Evolutionary conservation across 1,140 invertebrate species (phyloP), one percentile per base, ranked within the genome.

Genomic region (Drosophila ercepeae): DNA sequence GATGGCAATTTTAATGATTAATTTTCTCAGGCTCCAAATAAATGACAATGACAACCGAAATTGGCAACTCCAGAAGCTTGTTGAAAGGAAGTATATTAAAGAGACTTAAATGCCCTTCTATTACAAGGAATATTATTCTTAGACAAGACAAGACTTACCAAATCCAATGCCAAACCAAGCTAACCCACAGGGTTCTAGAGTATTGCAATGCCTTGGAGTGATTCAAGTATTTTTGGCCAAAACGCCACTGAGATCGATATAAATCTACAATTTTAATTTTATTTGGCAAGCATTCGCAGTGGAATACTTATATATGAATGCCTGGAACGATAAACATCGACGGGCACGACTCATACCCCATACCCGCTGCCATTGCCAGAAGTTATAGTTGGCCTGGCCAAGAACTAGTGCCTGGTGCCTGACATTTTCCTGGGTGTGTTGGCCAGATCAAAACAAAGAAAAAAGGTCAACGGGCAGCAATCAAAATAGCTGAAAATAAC

Each of bases 381-480:
- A 76, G 34, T 71, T 74, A 82, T 82, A 32, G 29, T 32, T 32
- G 29, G 29, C 29, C 77, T 86, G 65, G 82, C 63, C 36, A 48
- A 34, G 41, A 60, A 57, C 48, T 42, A 45, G 57, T 11, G 29
- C 36, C 36, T 13, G 13, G 11, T 36, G 36, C 36, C 76, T 69
- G 81, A 70, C 79, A 78, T 84, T 78, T 84, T 53, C 44, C 53
- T 82, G 82, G 81, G 82, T 86, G 82, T 86, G 82, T 32, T 32
- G 79, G 41, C 60, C 19, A 18, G 39, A 42, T 18, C 19, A 45
- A 46, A 65, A 51, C 25, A 55, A 42, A 45, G 48, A 41, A 81
- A 84, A 86, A 88, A 86, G 82, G 82, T 86, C 82, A 86, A 77
- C 73, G 59, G 79, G 73, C 82, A 81, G 82, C 82, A 88, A 86